Percentiles rank a stretch among this genome's conserved stretches.
These are phyloP conservation scores for Nycticorax nycticorax DNA, from an alignment of 2,113 vertebrate species.

Conservation along the genomic window DNA sequence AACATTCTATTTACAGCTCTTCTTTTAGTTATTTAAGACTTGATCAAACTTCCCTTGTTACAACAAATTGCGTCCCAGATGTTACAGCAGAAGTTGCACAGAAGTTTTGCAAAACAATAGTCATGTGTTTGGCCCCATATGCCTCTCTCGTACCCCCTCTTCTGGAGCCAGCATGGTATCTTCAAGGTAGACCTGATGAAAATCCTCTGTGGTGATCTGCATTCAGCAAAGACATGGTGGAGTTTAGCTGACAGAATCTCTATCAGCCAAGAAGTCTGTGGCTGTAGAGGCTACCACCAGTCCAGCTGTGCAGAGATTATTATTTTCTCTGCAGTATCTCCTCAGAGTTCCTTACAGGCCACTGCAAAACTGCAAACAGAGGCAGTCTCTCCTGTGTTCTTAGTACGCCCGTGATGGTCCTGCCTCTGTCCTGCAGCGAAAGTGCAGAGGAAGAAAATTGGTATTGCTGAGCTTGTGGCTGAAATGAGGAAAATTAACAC, in stretches of 20 bases:
- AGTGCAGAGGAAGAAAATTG: background rate
- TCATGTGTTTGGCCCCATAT: accelerated
- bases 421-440: background rate
- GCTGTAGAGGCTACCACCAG: background rate
- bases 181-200: background rate
- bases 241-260: background rate
- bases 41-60: background rate
- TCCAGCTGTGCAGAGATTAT: background rate
- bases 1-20: background rate
- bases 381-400: background rate
- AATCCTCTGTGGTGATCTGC: background rate
- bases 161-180: background rate
- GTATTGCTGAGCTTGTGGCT: background rate
- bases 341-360: background rate
- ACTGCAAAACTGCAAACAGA: background rate
- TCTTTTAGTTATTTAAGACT: background rate
- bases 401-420: background rate
- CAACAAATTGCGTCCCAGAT: background rate
- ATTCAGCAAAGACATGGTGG: background rate
- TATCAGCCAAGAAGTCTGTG: background rate
- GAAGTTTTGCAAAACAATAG: background rate
- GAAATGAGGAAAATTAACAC: background rate
- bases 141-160: background rate
- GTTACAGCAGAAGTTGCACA: background rate
- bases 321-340: background rate